Percentiles rank a stretch among this genome's conserved stretches.
These are phyloP conservation scores for Amia ocellicauda DNA, from an alignment of 2,113 vertebrate genomes.

Conservation along the genomic window DNA sequence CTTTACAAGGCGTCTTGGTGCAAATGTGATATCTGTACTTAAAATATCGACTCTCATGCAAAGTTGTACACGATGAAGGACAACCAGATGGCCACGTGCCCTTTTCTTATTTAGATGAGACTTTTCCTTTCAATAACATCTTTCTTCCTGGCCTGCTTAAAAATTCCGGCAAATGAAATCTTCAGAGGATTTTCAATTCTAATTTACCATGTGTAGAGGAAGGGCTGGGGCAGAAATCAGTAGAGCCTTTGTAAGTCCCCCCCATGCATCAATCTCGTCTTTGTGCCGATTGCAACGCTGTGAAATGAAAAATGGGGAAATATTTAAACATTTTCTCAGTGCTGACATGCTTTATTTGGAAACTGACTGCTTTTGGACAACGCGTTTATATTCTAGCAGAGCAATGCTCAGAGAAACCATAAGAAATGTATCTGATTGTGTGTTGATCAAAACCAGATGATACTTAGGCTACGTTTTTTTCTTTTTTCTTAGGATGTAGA, in stretches of 20 bases:
- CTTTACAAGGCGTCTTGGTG: neutral
- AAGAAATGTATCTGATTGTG: constrained; percentile 14
- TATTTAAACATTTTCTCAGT: constrained; percentile 27
- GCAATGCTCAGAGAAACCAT: neutral
- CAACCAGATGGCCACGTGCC: constrained; percentile 67
- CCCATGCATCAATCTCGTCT: constrained; percentile 61
- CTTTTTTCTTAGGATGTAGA: neutral
- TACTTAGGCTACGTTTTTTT: neutral
- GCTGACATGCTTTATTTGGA: constrained; percentile 7
- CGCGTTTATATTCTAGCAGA: constrained; percentile 9
- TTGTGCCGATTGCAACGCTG: constrained; percentile 54
- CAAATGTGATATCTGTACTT: neutral
- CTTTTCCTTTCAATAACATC: constrained; percentile 79
- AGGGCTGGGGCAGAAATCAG: constrained; percentile 63
- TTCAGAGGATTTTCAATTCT: constrained; percentile 77
- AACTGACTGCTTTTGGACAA: constrained; percentile 11
- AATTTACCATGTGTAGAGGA: constrained; percentile 74
- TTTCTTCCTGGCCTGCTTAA: constrained; percentile 79
- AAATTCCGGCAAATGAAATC: constrained; percentile 78
- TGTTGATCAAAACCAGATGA: constrained; percentile 25
- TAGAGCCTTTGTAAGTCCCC: constrained; percentile 62
- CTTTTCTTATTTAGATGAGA: constrained; percentile 80
- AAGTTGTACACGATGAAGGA: constrained; percentile 28
- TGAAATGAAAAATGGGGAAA: constrained; percentile 49
- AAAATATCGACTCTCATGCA: neutral